phyloP scores from a whole-genome alignment of 2,113 vertebrate species.

The Raja brachyura region DNA sequence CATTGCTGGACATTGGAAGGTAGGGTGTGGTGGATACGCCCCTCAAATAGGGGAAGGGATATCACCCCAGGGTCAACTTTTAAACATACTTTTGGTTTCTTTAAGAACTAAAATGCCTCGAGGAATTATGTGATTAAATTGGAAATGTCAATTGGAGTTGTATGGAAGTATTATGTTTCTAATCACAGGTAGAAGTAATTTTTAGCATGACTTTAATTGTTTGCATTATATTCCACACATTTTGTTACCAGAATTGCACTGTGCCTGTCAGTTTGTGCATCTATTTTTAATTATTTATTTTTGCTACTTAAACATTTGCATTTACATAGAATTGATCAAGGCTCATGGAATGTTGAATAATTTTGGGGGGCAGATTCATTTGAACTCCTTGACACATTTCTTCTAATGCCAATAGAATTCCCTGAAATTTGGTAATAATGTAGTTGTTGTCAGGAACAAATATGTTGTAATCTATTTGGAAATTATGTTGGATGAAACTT shows the following conservation, averaged over 20 bases:
- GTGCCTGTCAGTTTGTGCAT: too few species aligned
- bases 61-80: neutral
- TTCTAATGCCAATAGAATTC: neutral
- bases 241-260: too few species aligned
- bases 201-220: neutral
- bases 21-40: too few species aligned
- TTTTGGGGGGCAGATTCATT: neutral
- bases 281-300: neutral
- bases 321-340: neutral
- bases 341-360: neutral
- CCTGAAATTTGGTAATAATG: neutral
- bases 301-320: neutral
- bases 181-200: neutral
- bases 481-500: neutral
- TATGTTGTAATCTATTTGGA: constrained; percentile 2
- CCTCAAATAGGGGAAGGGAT: too few species aligned
- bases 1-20: too few species aligned
- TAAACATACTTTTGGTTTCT: neutral
- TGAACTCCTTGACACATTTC: too few species aligned
- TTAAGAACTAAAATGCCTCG: neutral
- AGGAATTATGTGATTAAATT: neutral
- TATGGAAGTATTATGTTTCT: neutral
- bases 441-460: constrained; percentile 4
- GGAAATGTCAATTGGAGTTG: neutral
- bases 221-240: neutral